A percentile compares a stretch with the other conserved stretches of the same genome.
phyloP scores from a whole-genome alignment of 2,888 invertebrate genomes.

The Campoplex capitator region DNA sequence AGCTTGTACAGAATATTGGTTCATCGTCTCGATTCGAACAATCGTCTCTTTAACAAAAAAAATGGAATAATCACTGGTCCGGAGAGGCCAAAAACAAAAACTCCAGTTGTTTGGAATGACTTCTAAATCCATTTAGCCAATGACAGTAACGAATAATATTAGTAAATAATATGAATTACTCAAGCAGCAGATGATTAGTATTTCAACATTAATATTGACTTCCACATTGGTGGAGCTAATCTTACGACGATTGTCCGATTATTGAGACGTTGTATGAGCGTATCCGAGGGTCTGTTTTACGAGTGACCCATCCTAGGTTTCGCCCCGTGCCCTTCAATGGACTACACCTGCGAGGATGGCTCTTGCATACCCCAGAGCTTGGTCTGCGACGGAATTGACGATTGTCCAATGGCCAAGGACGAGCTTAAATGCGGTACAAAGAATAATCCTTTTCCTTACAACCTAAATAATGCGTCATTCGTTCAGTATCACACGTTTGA shows the following conservation, averaged over 20 bases:
- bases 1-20: conserved; percentile 70
- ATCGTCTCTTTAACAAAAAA: conserved; percentile 22
- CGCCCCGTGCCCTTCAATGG: conserved; percentile 84
- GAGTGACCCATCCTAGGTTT: conserved; percentile 79
- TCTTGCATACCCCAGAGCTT: conserved; percentile 89
- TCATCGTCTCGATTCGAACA: conserved; percentile 59
- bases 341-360: conserved; percentile 91
- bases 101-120: background rate
- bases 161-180: background rate
- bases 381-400: conserved; percentile 90
- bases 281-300: conserved; percentile 74
- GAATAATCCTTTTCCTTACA: conserved; percentile 69
- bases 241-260: conserved; percentile 56
- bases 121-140: background rate
- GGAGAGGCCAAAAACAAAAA: background rate
- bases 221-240: background rate
- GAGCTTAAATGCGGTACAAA: conserved; percentile 83
- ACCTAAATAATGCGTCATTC: conserved; percentile 40
- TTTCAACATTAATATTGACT: background rate
- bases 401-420: conserved; percentile 87
- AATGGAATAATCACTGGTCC: background rate
- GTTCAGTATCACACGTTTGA: conserved; percentile 15
- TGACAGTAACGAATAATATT: background rate
- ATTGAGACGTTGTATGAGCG: conserved; percentile 72
- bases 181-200: background rate